Conservation (phyloP, 2,113 vertebrate genomes). For the Catagonus wagneri region DNA sequence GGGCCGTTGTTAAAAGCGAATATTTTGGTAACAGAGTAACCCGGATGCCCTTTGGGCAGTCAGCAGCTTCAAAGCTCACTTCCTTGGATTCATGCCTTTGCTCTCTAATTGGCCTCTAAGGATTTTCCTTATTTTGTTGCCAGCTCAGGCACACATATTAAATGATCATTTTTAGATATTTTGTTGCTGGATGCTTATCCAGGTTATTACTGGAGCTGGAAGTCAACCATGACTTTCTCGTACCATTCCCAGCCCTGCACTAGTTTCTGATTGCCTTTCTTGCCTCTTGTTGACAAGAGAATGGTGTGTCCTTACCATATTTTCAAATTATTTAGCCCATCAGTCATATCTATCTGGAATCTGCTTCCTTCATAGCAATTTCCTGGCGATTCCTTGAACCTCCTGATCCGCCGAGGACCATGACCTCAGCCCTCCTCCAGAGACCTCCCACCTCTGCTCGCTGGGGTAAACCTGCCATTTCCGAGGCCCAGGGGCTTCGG, state of each 20-base stretch:
- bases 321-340: neutral
- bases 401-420: neutral
- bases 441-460: neutral
- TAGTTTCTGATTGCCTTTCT: constrained; percentile 12
- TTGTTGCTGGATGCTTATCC: constrained; percentile 33
- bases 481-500: neutral
- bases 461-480: neutral
- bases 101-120: constrained; percentile 4
- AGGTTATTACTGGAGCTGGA: constrained; percentile 23
- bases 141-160: constrained; percentile 25
- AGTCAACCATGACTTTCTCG: constrained; percentile 24
- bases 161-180: constrained; percentile 60
- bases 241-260: neutral
- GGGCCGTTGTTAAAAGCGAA: neutral
- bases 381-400: neutral
- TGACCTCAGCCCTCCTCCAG: neutral
- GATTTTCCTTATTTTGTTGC: constrained; percentile 42
- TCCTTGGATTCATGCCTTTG: neutral
- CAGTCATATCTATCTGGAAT: neutral
- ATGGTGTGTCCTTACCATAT: neutral
- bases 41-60: neutral
- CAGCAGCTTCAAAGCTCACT: neutral
- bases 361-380: neutral
- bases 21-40: neutral
- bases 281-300: constrained; percentile 17